A percentile compares a stretch with the other conserved stretches of the same genome.
Conservation (phyloP, 1,140 invertebrate species). For the Nomia melanderi region DNA sequence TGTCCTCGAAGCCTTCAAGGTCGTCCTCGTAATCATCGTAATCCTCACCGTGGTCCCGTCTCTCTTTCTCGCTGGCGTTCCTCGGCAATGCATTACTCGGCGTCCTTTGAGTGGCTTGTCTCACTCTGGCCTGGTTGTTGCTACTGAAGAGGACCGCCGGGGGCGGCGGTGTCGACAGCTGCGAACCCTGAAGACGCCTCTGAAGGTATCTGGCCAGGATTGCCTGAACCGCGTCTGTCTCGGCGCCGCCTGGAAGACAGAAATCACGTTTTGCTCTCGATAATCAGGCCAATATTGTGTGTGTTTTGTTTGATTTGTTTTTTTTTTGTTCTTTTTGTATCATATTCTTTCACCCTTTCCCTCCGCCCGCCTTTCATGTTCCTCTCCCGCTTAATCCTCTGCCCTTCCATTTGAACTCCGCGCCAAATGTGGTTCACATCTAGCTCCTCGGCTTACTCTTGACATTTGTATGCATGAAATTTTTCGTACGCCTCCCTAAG, state of each 20-base stretch:
- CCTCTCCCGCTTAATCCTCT: background rate
- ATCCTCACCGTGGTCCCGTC: slow-evolving; percentile 58
- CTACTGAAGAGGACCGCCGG: slow-evolving; percentile 70
- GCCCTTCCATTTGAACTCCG: background rate
- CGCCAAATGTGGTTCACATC: background rate
- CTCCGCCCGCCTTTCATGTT: background rate
- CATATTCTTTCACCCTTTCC: background rate
- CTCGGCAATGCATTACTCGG: slow-evolving; percentile 39
- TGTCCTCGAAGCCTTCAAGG: slow-evolving; percentile 72
- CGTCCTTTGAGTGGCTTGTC: slow-evolving; percentile 50
- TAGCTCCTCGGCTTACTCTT: slow-evolving; percentile 16
- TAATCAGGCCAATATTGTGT: slow-evolving; percentile 53
- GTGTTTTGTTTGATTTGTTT: background rate
- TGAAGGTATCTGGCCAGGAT: slow-evolving; percentile 72
- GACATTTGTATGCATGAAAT: slow-evolving; percentile 38
- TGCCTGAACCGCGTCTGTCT: slow-evolving; percentile 71
- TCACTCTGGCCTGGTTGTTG: slow-evolving; percentile 55
- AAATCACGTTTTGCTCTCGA: slow-evolving; percentile 65
- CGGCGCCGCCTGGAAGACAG: slow-evolving; percentile 70
- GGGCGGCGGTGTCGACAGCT: slow-evolving; percentile 70
- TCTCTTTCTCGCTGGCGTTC: slow-evolving; percentile 57
- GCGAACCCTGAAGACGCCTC: slow-evolving; percentile 69
- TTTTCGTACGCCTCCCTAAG: slow-evolving; percentile 23
- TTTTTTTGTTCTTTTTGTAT: background rate
- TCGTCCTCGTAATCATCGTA: slow-evolving; percentile 74